Base-by-base conservation (phyloP, 2,113 vertebrate genomes). In the Meriones unguiculatus region DNA sequence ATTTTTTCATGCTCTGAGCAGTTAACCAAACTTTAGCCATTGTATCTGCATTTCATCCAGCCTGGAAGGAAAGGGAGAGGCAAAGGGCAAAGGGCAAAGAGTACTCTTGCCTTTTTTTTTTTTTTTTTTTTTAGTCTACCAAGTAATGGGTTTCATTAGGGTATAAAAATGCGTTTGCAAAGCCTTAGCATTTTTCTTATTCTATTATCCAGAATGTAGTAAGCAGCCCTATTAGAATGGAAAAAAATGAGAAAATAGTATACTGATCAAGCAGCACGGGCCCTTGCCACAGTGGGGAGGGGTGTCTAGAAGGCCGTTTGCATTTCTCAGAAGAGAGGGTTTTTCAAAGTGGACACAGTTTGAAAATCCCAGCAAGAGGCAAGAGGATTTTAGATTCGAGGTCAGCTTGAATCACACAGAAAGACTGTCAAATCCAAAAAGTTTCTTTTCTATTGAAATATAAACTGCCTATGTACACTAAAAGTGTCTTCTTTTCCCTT, bases 401-500 rank as follows among this genome's bases (percentile, higher is more conserved):
- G 18, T 54, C 50, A 57, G 22, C 67, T 72, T 87, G 20, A 52
- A 7, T 57, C 10, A 25, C 50, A 87, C 17, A 70, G 20, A 30
- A 30, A 69, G 17, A 32, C 62, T 67, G 38, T 67, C 59, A 67
- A 46, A 5, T 3, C 14, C 10, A 38, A 35, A 35, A 10, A 35
- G 65, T 35, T 46, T n/a, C 24, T 52, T 87, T 69, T 87, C 52
- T 35, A 24, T 9, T 62, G 46, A 90, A 70, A n/a, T 10, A 59
- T 3, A 7, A 46, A 18, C 17, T 87, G 5, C 54, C 7, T 28
- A 41, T 77, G 22, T 76, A 15, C 96, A 57, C 92, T 70, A 93
- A 93, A 38, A 5, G 70, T 65, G 11, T 65, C 57, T 65, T 89
- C 91, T 96, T 84, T 97, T 4, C 20, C 41, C 87, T 93, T 98